Percentiles rank a stretch among this genome's conserved stretches.
phyloP scores from a whole-genome alignment of 2,113 vertebrate genomes.

The Zapornia atra region DNA sequence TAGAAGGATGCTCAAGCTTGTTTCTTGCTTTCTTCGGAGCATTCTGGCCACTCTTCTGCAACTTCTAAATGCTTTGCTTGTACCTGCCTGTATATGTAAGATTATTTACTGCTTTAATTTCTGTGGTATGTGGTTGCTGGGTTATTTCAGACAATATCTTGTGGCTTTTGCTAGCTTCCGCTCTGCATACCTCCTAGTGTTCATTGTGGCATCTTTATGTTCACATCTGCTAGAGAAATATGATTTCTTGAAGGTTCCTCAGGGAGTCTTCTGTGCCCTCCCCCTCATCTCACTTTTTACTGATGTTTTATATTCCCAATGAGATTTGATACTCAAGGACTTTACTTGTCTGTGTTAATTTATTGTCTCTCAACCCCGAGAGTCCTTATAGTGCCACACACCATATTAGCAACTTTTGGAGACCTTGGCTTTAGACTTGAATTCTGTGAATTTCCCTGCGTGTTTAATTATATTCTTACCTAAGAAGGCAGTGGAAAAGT shows the following conservation, averaged over 20 bases:
- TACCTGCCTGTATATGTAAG: not conserved
- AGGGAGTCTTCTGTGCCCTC: not conserved
- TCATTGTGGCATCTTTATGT: not conserved
- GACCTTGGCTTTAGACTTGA: not conserved
- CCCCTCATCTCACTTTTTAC: not conserved
- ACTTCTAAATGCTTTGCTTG: not conserved
- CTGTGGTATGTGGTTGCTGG: not conserved
- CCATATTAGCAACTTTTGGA: not conserved
- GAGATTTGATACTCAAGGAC: not conserved
- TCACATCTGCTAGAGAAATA: not conserved
- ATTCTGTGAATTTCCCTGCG: not conserved
- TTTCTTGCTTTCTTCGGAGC: not conserved
- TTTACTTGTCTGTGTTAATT: not conserved
- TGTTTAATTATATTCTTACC: not conserved
- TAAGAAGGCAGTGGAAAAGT: not conserved
- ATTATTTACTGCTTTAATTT: not conserved
- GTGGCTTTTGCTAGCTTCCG: not conserved
- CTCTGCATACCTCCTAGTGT: not conserved
- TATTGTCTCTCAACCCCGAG: not conserved
- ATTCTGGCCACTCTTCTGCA: not conserved
- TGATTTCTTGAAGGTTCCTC: not conserved
- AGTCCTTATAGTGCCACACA: accelerated
- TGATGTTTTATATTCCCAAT: slow-evolving; percentile 2
- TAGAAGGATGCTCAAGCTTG: not conserved
- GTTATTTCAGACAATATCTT: not conserved